A percentile compares a stretch with the other conserved stretches of the same genome.
Conservation (phyloP, 2,797 vertebrate species). For the Ptychadena robeensis region DNA sequence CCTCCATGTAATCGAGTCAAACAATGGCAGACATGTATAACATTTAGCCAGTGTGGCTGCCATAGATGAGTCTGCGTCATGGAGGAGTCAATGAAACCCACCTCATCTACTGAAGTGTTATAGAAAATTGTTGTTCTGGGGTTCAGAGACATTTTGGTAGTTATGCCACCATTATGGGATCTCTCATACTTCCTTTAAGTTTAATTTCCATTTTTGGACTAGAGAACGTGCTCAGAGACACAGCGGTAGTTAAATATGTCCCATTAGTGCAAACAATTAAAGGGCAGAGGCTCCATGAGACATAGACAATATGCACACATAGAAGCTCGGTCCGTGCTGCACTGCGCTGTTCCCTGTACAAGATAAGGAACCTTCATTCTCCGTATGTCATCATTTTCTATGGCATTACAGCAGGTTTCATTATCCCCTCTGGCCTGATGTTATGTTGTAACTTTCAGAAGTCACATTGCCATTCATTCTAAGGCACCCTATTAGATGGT, state of each 20-base stretch:
- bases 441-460: constrained; percentile 32
- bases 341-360: not conserved
- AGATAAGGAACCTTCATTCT: constrained; percentile 10
- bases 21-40: too few relatives aligned
- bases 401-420: constrained; percentile 26
- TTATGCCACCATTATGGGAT: too few relatives aligned
- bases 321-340: not conserved
- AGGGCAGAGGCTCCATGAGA: constrained; percentile 9
- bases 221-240: not conserved
- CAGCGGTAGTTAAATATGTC: constrained; percentile 19
- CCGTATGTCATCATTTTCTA: constrained; percentile 40
- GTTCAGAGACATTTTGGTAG: too few relatives aligned
- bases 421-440: constrained; percentile 33
- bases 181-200: not conserved
- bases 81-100: too few relatives aligned
- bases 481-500: constrained; percentile 1
- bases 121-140: too few relatives aligned
- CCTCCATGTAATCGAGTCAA: too few relatives aligned
- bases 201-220: constrained; percentile 9
- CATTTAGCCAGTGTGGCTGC: too few relatives aligned
- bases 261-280: constrained; percentile 24
- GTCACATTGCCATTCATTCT: constrained; percentile 3
- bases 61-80: too few relatives aligned
- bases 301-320: not conserved
- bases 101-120: too few relatives aligned